Evolutionary conservation across 23 tunicate species (phyloP).

Genomic region (Oikopleura dioica): DNA sequence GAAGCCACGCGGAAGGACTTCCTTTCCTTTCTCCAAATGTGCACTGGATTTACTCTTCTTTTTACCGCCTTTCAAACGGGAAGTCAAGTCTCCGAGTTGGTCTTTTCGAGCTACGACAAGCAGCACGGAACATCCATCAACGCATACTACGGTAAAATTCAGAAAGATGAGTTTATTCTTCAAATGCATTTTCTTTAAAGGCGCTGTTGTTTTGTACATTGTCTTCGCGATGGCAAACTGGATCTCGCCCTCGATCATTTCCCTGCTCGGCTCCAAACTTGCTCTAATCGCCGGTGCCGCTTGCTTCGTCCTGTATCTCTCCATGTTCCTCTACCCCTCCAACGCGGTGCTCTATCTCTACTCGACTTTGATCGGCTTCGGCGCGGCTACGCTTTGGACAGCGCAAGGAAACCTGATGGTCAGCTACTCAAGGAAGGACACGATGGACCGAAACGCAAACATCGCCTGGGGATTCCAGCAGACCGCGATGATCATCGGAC

Average conservation of each 20-base stretch:
- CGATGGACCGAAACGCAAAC: slow-evolving; percentile 91
- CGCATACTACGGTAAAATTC: no score
- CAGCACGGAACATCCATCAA: not conserved
- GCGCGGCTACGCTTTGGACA: slow-evolving; percentile 31
- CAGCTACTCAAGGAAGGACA: slow-evolving; percentile 38
- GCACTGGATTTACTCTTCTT: slow-evolving; percentile 1
- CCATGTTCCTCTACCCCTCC: slow-evolving; percentile 58
- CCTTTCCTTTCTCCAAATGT: no score
- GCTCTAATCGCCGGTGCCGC: not conserved
- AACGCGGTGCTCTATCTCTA: slow-evolving; percentile 47
- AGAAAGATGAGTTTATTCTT: no score
- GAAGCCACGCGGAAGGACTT: no score
- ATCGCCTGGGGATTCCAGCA: slow-evolving; percentile 84
- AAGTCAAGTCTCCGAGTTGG: slow-evolving; percentile 13
- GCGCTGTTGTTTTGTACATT: slow-evolving; percentile 57
- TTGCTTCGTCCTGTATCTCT: slow-evolving; percentile 30
- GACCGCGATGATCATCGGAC: slow-evolving; percentile 64
- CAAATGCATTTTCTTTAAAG: slow-evolving; percentile 19
- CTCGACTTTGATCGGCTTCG: slow-evolving; percentile 76
- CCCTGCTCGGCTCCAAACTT: slow-evolving; percentile 24
- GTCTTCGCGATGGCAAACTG: slow-evolving; percentile 93
- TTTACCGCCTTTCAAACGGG: slow-evolving; percentile 13
- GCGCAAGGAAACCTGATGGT: slow-evolving; percentile 48
- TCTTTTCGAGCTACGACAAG: not conserved
- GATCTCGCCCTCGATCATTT: slow-evolving; percentile 90